These are phyloP conservation scores for Cryptoleucopteryx plumbea DNA, from an alignment of 2,113 vertebrate genomes.

Conservation along the genomic window DNA sequence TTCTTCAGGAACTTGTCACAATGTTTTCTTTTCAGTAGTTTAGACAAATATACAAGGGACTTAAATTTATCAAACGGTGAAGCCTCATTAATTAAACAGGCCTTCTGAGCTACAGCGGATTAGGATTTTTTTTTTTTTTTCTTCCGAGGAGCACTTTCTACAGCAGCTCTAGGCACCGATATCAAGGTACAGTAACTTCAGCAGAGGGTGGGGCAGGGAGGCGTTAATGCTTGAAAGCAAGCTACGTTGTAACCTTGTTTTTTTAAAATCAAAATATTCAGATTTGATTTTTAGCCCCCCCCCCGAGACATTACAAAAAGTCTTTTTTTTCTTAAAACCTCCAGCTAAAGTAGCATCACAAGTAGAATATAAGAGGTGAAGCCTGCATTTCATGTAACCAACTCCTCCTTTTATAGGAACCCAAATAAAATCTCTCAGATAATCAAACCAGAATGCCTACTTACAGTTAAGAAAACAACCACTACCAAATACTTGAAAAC, in stretches of 20 bases:
- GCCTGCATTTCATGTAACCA: not conserved
- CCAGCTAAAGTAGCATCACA: not conserved
- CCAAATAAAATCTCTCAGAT: not conserved
- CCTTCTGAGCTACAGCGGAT: not conserved
- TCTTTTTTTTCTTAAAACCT: not conserved
- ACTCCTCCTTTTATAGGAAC: not conserved
- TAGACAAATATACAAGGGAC: conserved; percentile 45
- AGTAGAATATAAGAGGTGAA: not conserved
- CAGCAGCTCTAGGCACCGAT: not conserved
- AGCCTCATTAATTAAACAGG: conserved; percentile 44
- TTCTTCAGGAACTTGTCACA: conserved; percentile 35
- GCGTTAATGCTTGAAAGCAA: not conserved
- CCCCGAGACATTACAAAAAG: not conserved
- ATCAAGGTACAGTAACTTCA: not conserved
- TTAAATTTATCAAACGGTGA: conserved; percentile 44
- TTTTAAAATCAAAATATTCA: not conserved
- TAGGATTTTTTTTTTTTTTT: not conserved
- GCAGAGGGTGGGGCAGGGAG: not conserved
- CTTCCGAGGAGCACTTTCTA: not conserved
- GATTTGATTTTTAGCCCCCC: not conserved
- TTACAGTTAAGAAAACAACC: not conserved
- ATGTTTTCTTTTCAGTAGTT: conserved; percentile 55
- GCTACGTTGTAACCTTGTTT: not conserved
- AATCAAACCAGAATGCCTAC: not conserved
- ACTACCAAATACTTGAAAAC: not conserved